These are phyloP conservation scores for Adoxophyes honmai DNA, from an alignment of 1,140 invertebrate species.

Conservation along the genomic window DNA sequence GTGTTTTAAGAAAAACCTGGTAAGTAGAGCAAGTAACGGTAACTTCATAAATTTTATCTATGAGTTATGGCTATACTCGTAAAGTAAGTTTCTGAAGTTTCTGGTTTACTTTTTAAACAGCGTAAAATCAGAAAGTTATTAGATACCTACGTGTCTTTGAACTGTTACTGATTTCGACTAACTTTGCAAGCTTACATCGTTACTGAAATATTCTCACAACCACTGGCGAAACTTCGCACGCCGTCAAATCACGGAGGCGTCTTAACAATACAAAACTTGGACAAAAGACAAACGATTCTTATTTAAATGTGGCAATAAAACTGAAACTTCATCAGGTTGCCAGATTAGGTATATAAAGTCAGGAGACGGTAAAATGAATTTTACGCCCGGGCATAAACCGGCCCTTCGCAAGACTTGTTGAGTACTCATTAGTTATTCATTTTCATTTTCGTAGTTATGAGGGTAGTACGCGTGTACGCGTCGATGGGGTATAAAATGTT, in stretches of 20 bases:
- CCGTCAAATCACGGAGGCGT: not conserved
- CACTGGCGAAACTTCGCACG: too few species aligned
- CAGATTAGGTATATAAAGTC: conserved; percentile 22
- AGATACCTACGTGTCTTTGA: too few species aligned
- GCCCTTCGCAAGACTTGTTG: conserved; percentile 46
- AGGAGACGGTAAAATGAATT: conserved; percentile 27
- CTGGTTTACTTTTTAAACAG: too few species aligned
- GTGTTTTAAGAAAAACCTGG: too few species aligned
- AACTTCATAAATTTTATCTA: too few species aligned
- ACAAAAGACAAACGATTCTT: conserved; percentile 16
- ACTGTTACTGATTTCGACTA: too few species aligned
- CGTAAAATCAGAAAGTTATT: too few species aligned
- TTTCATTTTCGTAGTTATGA: conserved; percentile 51
- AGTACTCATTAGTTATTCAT: conserved; percentile 64
- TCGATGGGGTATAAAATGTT: conserved; percentile 38
- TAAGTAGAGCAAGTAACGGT: too few species aligned
- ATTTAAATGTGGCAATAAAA: conserved; percentile 27
- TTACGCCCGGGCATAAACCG: conserved; percentile 40
- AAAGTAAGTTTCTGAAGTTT: too few species aligned
- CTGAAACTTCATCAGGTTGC: conserved; percentile 23
- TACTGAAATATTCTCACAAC: too few species aligned
- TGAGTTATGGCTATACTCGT: too few species aligned
- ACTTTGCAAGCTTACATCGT: too few species aligned
- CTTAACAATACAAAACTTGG: not conserved
- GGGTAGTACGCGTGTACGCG: conserved; percentile 34